phyloP scores from a whole-genome alignment of 2,113 vertebrate species.

The Narcine bancroftii region DNA sequence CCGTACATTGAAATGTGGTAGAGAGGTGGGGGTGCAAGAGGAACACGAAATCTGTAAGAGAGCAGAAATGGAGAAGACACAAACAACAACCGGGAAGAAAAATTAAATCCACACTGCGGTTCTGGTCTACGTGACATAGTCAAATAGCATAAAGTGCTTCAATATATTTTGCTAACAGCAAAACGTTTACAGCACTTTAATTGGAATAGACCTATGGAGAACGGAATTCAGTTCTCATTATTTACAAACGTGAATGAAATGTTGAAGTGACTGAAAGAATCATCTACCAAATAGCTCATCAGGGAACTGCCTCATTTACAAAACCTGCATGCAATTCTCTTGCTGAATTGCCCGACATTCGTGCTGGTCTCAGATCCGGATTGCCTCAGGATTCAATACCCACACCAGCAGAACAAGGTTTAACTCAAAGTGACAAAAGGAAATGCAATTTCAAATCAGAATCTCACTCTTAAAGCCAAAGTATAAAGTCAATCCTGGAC shows the following conservation, averaged over 20 bases:
- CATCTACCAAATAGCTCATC: background rate
- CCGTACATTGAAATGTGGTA: too few relatives aligned
- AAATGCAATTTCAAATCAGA: background rate
- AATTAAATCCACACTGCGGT: background rate
- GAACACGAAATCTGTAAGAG: background rate
- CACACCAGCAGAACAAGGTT: background rate
- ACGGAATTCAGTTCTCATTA: conserved; percentile 5
- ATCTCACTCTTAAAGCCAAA: background rate
- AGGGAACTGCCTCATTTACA: background rate
- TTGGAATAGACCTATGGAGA: conserved; percentile 17
- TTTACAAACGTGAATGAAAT: background rate
- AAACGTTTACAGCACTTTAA: conserved; percentile 7
- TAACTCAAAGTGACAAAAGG: background rate
- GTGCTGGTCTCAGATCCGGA: background rate
- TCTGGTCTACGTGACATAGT: background rate
- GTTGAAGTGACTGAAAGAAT: background rate
- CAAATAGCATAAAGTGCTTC: background rate
- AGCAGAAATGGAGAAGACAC: background rate
- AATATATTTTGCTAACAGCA: background rate
- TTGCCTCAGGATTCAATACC: background rate
- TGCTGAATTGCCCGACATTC: background rate
- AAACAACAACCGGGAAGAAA: background rate
- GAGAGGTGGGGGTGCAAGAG: background rate
- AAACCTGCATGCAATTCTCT: background rate
- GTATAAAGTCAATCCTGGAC: background rate